A percentile compares a stretch with the other conserved stretches of the same genome.
phyloP scores from a whole-genome alignment of 2,888 invertebrate genomes.

The Hydriomena furcata region DNA sequence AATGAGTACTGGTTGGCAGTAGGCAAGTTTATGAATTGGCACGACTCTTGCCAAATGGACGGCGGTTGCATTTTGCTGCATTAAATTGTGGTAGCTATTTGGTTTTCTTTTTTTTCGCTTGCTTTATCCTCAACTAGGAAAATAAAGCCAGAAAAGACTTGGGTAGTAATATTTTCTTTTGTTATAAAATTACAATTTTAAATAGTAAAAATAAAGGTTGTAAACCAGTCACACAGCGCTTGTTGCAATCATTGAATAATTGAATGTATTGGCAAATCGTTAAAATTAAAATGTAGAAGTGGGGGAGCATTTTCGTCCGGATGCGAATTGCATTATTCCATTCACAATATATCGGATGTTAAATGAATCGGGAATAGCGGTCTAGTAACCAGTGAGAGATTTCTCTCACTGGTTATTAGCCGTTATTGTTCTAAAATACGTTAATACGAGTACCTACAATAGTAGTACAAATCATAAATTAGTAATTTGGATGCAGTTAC shows the following conservation, averaged over 20 bases:
- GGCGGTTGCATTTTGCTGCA: conserved; percentile 1
- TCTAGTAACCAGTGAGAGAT: background rate
- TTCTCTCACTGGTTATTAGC: too few species aligned
- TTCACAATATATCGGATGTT: background rate
- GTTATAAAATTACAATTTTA: too few species aligned
- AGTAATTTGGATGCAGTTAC: too few species aligned
- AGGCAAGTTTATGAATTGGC: conserved; percentile 1
- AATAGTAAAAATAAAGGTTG: too few species aligned
- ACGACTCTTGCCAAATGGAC: conserved; percentile 9
- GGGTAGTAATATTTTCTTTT: too few species aligned
- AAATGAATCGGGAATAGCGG: background rate
- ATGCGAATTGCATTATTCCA: conserved; percentile 7
- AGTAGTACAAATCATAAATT: too few species aligned
- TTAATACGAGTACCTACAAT: too few species aligned
- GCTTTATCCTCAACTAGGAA: background rate
- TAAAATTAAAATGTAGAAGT: conserved; percentile 5
- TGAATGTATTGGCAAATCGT: conserved; percentile 1
- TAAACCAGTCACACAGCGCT: too few species aligned
- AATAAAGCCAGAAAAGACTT: too few species aligned
- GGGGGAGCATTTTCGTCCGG: background rate
- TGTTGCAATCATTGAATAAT: background rate
- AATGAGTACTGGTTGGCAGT: background rate
- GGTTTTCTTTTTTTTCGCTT: background rate
- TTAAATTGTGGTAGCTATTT: background rate
- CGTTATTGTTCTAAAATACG: too few species aligned